Conservation (phyloP, 1,140 invertebrate species). For the Drosophila melanica region DNA sequence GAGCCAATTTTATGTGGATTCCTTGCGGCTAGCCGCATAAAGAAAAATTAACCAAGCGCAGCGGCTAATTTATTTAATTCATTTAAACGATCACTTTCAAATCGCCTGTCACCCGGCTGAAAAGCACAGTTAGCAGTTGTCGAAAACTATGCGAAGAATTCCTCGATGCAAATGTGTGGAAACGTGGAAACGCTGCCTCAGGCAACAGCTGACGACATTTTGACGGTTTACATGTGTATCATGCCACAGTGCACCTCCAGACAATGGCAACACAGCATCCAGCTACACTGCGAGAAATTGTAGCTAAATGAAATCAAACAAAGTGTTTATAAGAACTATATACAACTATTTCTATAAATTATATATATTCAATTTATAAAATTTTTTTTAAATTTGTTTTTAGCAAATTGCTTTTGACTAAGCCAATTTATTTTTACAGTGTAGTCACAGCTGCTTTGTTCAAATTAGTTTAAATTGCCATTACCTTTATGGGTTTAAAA, state of each 20-base stretch:
- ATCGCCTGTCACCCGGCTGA: slow-evolving; percentile 6
- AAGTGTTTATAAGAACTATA: too few species aligned
- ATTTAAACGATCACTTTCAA: slow-evolving; percentile 45
- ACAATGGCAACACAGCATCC: background rate
- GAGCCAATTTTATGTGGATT: slow-evolving; percentile 14
- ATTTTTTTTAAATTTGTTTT: background rate
- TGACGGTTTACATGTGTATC: slow-evolving; percentile 63
- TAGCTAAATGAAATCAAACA: too few species aligned
- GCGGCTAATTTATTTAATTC: slow-evolving; percentile 52
- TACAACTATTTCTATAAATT: too few species aligned
- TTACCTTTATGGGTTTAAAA: slow-evolving; percentile 22
- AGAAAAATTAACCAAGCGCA: slow-evolving; percentile 13
- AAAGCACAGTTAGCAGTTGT: slow-evolving; percentile 16
- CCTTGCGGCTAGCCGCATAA: slow-evolving; percentile 32
- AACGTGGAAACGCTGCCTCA: slow-evolving; percentile 27
- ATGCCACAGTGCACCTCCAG: slow-evolving; percentile 13
- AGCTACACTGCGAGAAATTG: background rate
- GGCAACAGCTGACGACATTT: slow-evolving; percentile 46
- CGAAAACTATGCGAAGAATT: slow-evolving; percentile 33
- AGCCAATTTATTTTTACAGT: slow-evolving; percentile 8
- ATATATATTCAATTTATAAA: too few species aligned
- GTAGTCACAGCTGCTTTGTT: slow-evolving; percentile 1
- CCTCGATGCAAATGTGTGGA: slow-evolving; percentile 28
- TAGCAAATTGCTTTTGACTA: background rate
- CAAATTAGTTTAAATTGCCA: slow-evolving; percentile 16